Evolutionary conservation across 2,113 vertebrate species (phyloP).

Genomic region (Heterochromis multidens): DNA sequence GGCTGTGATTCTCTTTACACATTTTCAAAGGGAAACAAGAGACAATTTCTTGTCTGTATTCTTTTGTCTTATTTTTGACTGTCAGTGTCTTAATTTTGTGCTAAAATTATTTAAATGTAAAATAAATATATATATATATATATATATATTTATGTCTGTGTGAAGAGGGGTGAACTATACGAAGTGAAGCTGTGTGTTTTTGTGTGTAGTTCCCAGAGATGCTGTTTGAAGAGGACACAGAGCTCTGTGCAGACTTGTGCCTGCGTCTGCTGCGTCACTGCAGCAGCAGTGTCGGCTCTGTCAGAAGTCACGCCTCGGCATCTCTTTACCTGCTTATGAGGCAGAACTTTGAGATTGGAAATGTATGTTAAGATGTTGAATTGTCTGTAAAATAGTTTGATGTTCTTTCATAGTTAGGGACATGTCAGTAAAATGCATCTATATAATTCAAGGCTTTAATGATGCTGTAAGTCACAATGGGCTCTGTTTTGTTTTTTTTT

Average conservation of each 20-base stretch:
- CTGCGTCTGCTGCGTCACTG: conserved; percentile 89
- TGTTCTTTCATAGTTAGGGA: not conserved
- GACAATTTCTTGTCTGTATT: not conserved
- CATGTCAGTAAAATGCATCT: not conserved
- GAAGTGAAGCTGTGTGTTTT: not conserved
- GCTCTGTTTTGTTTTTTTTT: not conserved
- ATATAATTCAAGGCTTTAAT: not conserved
- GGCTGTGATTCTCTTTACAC: not conserved
- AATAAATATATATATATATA: too few relatives aligned
- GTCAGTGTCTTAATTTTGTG: not conserved
- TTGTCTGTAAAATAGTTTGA: not conserved
- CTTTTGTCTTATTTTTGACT: not conserved
- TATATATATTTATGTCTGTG: too few relatives aligned
- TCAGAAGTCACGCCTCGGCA: conserved; percentile 87
- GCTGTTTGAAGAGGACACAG: conserved; percentile 91
- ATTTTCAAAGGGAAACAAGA: not conserved
- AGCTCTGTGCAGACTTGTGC: conserved; percentile 90
- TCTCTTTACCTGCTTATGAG: conserved; percentile 94
- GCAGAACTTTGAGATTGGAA: conserved; percentile 92
- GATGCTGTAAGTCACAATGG: not conserved
- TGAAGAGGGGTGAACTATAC: not conserved
- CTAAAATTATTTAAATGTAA: not conserved
- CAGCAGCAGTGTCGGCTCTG: conserved; percentile 80
- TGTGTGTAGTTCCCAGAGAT: conserved; percentile 87
- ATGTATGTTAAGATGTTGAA: conserved; percentile 71